Conservation (phyloP, 2,113 vertebrate species). For the Galeopterus variegatus region DNA sequence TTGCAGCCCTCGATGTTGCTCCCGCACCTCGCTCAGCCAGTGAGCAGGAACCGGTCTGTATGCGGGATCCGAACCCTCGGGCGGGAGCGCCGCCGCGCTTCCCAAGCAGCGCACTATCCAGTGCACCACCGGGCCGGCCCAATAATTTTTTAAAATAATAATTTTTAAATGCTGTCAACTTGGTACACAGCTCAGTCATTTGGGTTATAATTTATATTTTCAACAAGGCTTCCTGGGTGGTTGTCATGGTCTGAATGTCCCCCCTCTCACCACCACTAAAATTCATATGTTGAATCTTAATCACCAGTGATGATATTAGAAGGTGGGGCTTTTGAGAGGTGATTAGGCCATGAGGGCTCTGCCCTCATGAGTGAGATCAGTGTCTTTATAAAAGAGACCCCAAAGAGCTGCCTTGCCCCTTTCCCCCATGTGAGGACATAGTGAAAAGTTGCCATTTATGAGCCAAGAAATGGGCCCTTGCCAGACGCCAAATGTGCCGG, state of each 20-base stretch:
- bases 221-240: not conserved
- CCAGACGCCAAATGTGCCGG: not conserved
- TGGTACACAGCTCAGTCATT: not conserved
- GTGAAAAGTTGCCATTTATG: not conserved
- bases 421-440: not conserved
- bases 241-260: not conserved
- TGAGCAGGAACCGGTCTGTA: too few relatives aligned
- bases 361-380: not conserved
- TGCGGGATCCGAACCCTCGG: too few relatives aligned
- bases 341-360: not conserved
- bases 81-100: too few relatives aligned
- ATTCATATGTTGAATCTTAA: not conserved
- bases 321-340: not conserved
- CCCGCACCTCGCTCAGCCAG: too few relatives aligned
- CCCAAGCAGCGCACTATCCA: too few relatives aligned
- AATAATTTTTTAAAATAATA: not conserved
- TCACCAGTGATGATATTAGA: not conserved
- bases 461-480: not conserved
- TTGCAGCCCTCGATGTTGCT: too few relatives aligned
- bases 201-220: not conserved
- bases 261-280: not conserved
- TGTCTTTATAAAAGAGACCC: not conserved
- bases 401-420: not conserved
- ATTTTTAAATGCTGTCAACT: not conserved
- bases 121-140: too few relatives aligned